phyloP scores from a whole-genome alignment of 2,888 invertebrate genomes.

The Pandemis cinnamomeana region DNA sequence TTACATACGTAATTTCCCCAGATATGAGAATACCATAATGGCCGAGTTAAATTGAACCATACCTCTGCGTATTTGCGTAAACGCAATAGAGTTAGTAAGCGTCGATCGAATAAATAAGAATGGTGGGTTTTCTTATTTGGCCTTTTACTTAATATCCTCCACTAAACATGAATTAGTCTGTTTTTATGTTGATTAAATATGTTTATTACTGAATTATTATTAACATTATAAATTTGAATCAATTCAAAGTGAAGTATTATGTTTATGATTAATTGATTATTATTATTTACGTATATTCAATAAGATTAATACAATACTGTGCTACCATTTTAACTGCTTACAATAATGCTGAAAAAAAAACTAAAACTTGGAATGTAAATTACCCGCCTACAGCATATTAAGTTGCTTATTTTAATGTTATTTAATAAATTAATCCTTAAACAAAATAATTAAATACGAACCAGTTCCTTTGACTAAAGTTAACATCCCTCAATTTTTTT shows the following conservation, averaged over 20 bases:
- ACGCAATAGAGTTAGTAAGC: neutral
- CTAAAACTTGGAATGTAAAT: neutral
- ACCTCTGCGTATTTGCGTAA: neutral
- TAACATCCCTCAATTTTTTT: neutral
- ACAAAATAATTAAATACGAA: neutral
- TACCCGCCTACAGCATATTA: neutral
- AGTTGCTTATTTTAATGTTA: no score
- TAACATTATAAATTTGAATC: no score
- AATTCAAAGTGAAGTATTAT: no score
- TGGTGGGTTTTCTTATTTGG: neutral
- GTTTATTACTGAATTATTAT: neutral
- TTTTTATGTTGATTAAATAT: neutral
- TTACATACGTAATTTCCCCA: neutral
- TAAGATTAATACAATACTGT: no score
- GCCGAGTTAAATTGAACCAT: neutral
- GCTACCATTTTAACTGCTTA: neutral
- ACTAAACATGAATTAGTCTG: neutral
- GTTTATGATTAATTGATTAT: neutral
- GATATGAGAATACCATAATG: neutral
- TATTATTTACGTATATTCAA: neutral
- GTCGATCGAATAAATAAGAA: neutral
- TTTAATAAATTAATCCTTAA: neutral
- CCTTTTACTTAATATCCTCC: neutral
- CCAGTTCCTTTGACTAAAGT: neutral
- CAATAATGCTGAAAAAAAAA: neutral